Evolutionary conservation across 1,140 invertebrate genomes (phyloP).

Genomic region (Polypedilum pembai): DNA sequence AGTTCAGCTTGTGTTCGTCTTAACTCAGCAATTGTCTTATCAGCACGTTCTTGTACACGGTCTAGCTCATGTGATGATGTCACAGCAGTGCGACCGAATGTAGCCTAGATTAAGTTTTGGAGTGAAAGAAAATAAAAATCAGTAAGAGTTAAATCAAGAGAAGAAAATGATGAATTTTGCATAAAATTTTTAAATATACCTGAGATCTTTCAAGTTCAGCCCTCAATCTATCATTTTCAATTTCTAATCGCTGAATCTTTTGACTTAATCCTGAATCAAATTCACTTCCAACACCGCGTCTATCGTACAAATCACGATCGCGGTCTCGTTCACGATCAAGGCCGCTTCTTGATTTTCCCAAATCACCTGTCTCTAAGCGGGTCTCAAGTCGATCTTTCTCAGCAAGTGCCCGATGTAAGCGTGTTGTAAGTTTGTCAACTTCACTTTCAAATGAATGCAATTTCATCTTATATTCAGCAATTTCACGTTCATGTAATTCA

Average conservation of each 20-base stretch:
- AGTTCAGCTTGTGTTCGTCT: slow-evolving; percentile 78
- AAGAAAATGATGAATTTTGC: too few species aligned
- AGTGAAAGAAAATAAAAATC: too few species aligned
- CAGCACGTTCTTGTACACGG: slow-evolving; percentile 76
- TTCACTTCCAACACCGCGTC: slow-evolving; percentile 48
- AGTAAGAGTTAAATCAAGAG: too few species aligned
- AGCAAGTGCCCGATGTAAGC: slow-evolving; percentile 74
- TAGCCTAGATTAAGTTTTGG: slow-evolving; percentile 51
- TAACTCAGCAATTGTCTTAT: slow-evolving; percentile 74
- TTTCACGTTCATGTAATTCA: slow-evolving; percentile 85
- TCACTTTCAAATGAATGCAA: slow-evolving; percentile 82
- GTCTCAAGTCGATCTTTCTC: slow-evolving; percentile 86
- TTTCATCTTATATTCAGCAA: slow-evolving; percentile 93
- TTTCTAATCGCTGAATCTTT: slow-evolving; percentile 70
- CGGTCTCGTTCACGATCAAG: slow-evolving; percentile 58
- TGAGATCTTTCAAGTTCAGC: slow-evolving; percentile 74
- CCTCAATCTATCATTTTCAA: slow-evolving; percentile 82
- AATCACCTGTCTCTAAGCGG: slow-evolving; percentile 81
- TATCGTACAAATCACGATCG: background rate
- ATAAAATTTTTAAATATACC: too few species aligned
- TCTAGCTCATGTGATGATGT: slow-evolving; percentile 71
- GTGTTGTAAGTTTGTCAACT: slow-evolving; percentile 81
- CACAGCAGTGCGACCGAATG: slow-evolving; percentile 67
- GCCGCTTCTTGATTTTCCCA: slow-evolving; percentile 89
- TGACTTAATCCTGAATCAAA: slow-evolving; percentile 88